Percentiles rank a stretch among this genome's conserved stretches.
These are phyloP conservation scores for Teleogryllus occipitalis DNA, from an alignment of 1,140 invertebrate genomes.

Conservation along the genomic window DNA sequence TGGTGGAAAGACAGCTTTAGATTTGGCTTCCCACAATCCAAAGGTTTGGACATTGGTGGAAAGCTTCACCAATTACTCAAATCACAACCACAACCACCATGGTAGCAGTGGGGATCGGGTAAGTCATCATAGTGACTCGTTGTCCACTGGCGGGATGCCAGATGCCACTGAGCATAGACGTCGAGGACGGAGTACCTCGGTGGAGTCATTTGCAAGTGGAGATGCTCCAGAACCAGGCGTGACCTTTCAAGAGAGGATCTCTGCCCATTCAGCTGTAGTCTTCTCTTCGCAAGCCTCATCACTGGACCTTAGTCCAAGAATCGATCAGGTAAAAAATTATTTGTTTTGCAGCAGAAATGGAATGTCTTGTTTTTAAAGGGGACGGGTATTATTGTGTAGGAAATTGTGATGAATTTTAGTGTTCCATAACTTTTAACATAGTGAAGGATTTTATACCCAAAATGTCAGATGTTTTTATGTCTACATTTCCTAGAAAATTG, in stretches of 20 bases:
- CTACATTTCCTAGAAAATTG: too few species aligned
- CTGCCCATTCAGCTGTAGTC: background rate
- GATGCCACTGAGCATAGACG: background rate
- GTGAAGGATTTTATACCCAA: too few species aligned
- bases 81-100: background rate
- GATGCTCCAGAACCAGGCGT: background rate
- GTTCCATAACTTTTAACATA: too few species aligned
- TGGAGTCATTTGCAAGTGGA: conserved; percentile 24
- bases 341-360: too few species aligned
- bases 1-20: conserved; percentile 41
- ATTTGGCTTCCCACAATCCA: conserved; percentile 42
- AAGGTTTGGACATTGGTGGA: conserved; percentile 38
- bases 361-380: too few species aligned
- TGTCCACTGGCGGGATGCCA: background rate
- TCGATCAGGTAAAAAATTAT: conserved; percentile 22
- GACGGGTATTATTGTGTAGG: too few species aligned
- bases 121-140: background rate
- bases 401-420: too few species aligned
- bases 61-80: conserved; percentile 27
- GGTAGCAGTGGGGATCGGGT: background rate
- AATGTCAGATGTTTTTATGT: too few species aligned
- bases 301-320: conserved; percentile 23
- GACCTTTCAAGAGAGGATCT: background rate
- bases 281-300: conserved; percentile 23
- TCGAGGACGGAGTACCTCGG: conserved; percentile 26